Conservation (phyloP, 2,888 invertebrate genomes). For the Synergus umbraculus region DNA sequence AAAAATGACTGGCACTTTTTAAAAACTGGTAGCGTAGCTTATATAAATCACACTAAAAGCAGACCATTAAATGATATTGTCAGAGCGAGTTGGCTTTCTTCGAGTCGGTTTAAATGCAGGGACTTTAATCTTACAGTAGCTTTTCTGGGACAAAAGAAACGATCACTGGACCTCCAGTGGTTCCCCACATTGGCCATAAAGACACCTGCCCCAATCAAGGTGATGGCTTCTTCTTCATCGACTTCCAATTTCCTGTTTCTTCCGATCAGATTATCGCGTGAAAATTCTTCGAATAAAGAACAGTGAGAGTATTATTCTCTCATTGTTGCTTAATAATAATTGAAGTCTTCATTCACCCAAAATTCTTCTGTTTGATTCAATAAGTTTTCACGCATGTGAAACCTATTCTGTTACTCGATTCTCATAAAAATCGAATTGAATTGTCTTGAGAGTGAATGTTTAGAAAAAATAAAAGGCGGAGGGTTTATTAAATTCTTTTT, state of each 20-base stretch:
- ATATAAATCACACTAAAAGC: slow-evolving; percentile 44
- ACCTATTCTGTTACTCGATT: neutral
- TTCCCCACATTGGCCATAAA: slow-evolving; percentile 10
- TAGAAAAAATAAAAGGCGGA: neutral
- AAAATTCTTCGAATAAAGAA: slow-evolving; percentile 32
- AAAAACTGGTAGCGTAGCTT: neutral
- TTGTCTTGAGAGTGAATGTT: neutral
- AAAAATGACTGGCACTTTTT: slow-evolving; percentile 46
- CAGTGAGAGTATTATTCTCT: neutral
- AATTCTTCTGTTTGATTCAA: slow-evolving; percentile 13
- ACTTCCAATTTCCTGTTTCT: slow-evolving; percentile 52
- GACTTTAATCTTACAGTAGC: slow-evolving; percentile 37
- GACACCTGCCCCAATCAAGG: slow-evolving; percentile 46
- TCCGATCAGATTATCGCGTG: slow-evolving; percentile 36
- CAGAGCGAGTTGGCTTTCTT: slow-evolving; percentile 33
- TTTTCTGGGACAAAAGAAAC: slow-evolving; percentile 16
- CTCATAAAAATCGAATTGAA: neutral
- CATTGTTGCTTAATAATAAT: neutral
- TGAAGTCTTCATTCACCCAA: neutral
- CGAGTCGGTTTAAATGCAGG: slow-evolving; percentile 9
- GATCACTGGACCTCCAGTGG: slow-evolving; percentile 23
- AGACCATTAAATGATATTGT: slow-evolving; percentile 43
- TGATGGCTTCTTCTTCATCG: slow-evolving; percentile 43
- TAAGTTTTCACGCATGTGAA: slow-evolving; percentile 20
- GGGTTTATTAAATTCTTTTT: neutral